Evolutionary conservation across 2,797 vertebrate species (phyloP).

Genomic region (Chromis chromis): DNA sequence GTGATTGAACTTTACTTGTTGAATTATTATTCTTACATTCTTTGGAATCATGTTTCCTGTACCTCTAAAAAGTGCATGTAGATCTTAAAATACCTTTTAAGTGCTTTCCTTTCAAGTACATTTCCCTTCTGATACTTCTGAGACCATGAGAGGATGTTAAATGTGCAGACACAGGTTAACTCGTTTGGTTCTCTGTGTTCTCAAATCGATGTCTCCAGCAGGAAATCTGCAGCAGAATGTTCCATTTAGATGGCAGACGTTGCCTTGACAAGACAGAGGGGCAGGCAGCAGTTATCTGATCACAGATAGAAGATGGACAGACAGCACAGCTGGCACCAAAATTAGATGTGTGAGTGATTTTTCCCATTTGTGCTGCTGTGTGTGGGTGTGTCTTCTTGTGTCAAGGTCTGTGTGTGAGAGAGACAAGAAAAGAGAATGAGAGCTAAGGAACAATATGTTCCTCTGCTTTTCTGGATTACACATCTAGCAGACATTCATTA

Average conservation of each 20-base stretch:
- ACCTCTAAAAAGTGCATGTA: no score
- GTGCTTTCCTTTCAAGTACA: neutral
- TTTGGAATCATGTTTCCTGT: no score
- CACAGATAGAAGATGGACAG: neutral
- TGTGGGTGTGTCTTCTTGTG: neutral
- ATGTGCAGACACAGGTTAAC: neutral
- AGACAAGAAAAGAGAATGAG: neutral
- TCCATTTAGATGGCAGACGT: neutral
- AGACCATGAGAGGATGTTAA: neutral
- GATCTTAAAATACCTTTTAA: neutral
- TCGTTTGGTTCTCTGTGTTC: neutral
- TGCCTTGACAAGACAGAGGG: neutral
- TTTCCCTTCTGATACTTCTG: neutral
- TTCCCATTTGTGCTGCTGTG: neutral
- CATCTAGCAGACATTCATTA: no score
- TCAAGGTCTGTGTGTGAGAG: neutral
- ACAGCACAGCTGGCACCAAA: slow-evolving; percentile 4
- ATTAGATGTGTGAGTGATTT: slow-evolving; percentile 25
- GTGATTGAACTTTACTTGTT: no score
- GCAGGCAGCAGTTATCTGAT: neutral
- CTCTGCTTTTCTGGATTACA: neutral
- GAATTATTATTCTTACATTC: no score
- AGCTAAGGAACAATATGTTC: neutral
- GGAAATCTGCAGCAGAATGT: neutral
- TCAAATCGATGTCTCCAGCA: neutral